Evolutionary conservation across 2,113 vertebrate genomes (phyloP).

Genomic region (Tetraodon nigroviridis): DNA sequence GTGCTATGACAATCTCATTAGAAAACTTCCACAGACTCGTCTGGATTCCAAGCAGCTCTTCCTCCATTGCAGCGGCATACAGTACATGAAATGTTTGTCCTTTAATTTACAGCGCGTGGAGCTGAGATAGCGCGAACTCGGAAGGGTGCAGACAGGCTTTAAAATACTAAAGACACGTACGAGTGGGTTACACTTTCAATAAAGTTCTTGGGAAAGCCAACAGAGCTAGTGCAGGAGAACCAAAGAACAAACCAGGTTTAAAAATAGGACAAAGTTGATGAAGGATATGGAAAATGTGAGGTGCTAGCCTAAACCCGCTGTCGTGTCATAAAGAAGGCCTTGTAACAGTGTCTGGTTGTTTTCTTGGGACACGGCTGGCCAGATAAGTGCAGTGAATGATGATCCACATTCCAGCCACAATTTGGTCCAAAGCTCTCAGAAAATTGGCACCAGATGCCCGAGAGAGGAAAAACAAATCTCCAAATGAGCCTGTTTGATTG

Average conservation of each 20-base stretch:
- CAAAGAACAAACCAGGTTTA: too few species aligned
- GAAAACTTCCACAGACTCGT: conserved; percentile 43
- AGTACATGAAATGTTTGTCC: conserved; percentile 48
- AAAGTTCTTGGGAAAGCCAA: conserved; percentile 37
- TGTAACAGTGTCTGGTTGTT: not conserved
- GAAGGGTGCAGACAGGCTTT: conserved; percentile 39
- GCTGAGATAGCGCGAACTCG: conserved; percentile 47
- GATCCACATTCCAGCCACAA: conserved; percentile 56
- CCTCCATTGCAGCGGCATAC: conserved; percentile 27
- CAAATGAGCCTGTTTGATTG: conserved; percentile 71
- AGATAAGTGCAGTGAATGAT: conserved; percentile 49
- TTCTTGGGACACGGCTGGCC: conserved; percentile 11
- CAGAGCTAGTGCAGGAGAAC: not conserved
- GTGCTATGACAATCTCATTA: conserved; percentile 61
- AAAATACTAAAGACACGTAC: conserved; percentile 38
- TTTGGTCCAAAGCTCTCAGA: conserved; percentile 47
- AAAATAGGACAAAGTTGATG: too few species aligned
- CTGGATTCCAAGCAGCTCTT: conserved; percentile 28
- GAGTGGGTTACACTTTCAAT: conserved; percentile 32
- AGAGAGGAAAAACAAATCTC: conserved; percentile 64
- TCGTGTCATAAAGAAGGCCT: too few species aligned
- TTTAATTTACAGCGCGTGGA: conserved; percentile 39
- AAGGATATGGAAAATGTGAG: too few species aligned
- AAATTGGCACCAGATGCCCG: conserved; percentile 74
- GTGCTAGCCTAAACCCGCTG: too few species aligned